Evolutionary conservation across 2,888 invertebrate genomes (phyloP), one percentile per base, ranked within the genome.

Genomic region (Hydriomena furcata): DNA sequence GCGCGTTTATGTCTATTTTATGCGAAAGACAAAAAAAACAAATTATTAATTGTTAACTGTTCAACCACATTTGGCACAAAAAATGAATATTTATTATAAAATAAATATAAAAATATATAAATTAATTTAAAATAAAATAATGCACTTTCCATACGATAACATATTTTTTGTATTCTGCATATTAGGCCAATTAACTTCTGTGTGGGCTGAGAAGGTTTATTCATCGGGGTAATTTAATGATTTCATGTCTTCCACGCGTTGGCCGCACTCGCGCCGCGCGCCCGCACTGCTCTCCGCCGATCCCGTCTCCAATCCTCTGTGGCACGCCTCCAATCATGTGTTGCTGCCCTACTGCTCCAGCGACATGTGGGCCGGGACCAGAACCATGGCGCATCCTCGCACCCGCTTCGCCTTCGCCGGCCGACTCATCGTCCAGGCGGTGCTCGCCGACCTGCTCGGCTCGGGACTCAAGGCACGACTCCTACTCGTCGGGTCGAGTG

Each of bases 301-400:
- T 68, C 93, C 95, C 6, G 92, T 93, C 60, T 95, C 96, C 71
- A 98, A 98, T 83, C 97, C 98, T 0, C 95, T 95, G 68, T 97
- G 97, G 95, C 95, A 96, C 92, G 94, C 95, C 71, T 96, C 97
- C 35, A 98, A 97, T 83, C 97, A 98, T 80, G 97, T 98, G 76
- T 94, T 96, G 62, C 92, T 98, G 25, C 98, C 98, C 0, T 98
- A 98, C 80, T 98, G 98, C 85, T 96, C 97, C 59, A 98, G 98
- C 74, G 98, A 98, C 73, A 95, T 96, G 63, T 98, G 98, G 98
- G 96, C 96, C 56, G 98, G 98, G 1, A 94, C 96, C 5, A 92
- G 93, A 54, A 73, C 78, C 5, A 68, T 82, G n/a, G 80, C 86
- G 24, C 86, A 91, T 1, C 35, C 64, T 5, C 84, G 87, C 36